These are phyloP conservation scores for Plotosus lineatus DNA, from an alignment of 2,113 vertebrate species.

Conservation along the genomic window DNA sequence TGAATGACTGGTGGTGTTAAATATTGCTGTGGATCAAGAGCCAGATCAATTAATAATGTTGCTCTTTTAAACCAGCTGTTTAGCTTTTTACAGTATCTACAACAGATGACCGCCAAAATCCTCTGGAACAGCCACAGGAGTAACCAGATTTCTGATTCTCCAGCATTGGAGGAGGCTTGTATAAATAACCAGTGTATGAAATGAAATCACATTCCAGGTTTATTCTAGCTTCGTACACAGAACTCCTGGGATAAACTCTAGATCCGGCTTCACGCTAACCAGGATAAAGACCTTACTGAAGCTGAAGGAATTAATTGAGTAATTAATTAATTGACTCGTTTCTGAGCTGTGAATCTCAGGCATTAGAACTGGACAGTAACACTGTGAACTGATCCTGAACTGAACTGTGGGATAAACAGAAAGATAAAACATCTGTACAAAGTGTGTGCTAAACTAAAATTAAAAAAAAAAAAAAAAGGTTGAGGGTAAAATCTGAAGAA, in stretches of 20 bases:
- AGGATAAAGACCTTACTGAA: neutral
- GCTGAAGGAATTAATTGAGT: neutral
- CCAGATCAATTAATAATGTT: too few relatives aligned
- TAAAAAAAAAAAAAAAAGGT: slow-evolving; percentile 45
- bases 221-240: neutral
- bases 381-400: neutral
- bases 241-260: neutral
- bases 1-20: too few relatives aligned
- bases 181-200: neutral
- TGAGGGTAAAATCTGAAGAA: slow-evolving; percentile 26
- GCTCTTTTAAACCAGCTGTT: too few relatives aligned
- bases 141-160: too few relatives aligned
- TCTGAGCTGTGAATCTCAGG: neutral
- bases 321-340: neutral
- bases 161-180: too few relatives aligned
- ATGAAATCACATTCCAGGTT: neutral
- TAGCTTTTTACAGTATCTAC: too few relatives aligned
- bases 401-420: neutral
- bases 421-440: neutral
- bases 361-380: neutral
- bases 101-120: too few relatives aligned
- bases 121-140: too few relatives aligned
- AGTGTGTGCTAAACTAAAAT: slow-evolving; percentile 25
- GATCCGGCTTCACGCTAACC: neutral
- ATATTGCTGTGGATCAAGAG: too few relatives aligned